Evolutionary conservation across 2,113 vertebrate genomes (phyloP).

Genomic region (Hystrix brachyura): DNA sequence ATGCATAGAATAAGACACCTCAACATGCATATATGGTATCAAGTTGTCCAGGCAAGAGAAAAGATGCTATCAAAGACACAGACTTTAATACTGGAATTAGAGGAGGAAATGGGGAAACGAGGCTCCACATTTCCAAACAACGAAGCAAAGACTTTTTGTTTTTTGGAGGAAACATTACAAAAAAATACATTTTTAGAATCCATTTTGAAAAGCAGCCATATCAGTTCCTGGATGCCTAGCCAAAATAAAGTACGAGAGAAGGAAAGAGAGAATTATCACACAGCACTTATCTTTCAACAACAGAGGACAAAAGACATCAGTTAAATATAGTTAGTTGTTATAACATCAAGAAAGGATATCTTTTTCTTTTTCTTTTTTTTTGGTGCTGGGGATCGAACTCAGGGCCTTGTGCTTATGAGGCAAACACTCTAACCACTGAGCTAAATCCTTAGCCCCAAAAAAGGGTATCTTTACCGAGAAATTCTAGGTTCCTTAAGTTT

Average conservation of each 20-base stretch:
- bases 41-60: neutral
- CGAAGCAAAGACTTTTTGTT: neutral
- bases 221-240: neutral
- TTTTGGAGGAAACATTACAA: neutral
- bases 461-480: slow-evolving; percentile 73
- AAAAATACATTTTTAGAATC: neutral
- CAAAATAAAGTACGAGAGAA: neutral
- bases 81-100: neutral
- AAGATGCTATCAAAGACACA: neutral
- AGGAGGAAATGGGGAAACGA: neutral
- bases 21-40: neutral
- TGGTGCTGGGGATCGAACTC: too few relatives aligned
- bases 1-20: neutral
- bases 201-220: neutral
- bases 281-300: slow-evolving; percentile 5
- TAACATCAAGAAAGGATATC: slow-evolving; percentile 9
- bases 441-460: neutral
- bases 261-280: neutral
- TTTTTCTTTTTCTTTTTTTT: neutral
- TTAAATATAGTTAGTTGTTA: neutral
- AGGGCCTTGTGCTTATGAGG: too few relatives aligned
- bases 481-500: slow-evolving; percentile 73
- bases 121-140: neutral
- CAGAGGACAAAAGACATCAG: neutral
- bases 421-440: too few relatives aligned